Evolutionary conservation across 2,888 invertebrate genomes (phyloP), one percentile per base, ranked within the genome.

Genomic region (Nymphalis urticae): DNA sequence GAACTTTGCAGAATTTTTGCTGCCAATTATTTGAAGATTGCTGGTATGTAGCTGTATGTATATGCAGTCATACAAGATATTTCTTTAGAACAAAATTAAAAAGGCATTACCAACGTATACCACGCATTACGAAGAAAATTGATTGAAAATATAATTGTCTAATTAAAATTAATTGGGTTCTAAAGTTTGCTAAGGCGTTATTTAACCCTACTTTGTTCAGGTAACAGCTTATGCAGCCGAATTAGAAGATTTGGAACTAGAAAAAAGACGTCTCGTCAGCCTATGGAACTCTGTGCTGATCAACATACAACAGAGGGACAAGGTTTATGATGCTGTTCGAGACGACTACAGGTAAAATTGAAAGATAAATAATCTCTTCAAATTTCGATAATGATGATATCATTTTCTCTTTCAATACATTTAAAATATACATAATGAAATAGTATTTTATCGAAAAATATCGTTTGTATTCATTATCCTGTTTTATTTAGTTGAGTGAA

Each of bases 211-310:
- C n/a, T 3, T 48, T 58, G 24, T 54, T 5, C 89, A 95, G 82
- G 94, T 96, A 42, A 94, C 95, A 0, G 93, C 95, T 72, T 95
- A 95, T n/a, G 95, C 95, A 71, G 94, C 95, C 0, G 96, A 97
- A 79, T 86, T 97, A 27, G 95, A 96, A 80, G 95, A 94, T 27
- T 81, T 96, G 62, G 95, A 95, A 76, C 87, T 94, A 61, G 96
- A 97, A 76, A 95, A 96, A 72, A 94, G 94, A 51, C 94, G 95
- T 6, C 87, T 97, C 21, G 93, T 95, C 72, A 94, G 94, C 76
- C 93, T 96, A 8, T 97, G 97, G 97, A 95, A 95, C 80, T 94
- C 95, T 17, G 95, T 96, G 53, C 93, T 97, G 3, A 90, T 95
- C 16, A 95, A 95, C 68, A 95, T 97, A 71, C 92, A 94, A 27